phyloP scores from a whole-genome alignment of 2,888 invertebrate species.

The Lamellibrachia satsuma region DNA sequence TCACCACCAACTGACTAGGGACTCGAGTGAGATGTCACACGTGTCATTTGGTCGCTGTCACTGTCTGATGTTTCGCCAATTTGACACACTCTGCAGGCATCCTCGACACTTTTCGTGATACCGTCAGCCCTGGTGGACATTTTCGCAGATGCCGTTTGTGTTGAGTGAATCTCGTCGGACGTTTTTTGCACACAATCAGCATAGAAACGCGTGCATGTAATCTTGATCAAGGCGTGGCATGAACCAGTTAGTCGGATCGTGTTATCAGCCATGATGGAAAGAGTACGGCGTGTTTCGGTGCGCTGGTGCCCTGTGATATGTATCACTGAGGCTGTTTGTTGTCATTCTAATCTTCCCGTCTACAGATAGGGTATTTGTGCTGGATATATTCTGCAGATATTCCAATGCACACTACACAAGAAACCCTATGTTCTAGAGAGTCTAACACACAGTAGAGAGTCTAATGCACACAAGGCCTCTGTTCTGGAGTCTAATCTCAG shows the following conservation, averaged over 20 bases:
- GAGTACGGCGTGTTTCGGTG: neutral
- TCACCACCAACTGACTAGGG: neutral
- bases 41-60: neutral
- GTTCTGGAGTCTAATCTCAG: too few species aligned
- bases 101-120: neutral
- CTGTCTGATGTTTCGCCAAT: constrained; percentile 3
- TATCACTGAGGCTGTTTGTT: neutral
- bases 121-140: neutral
- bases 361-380: neutral
- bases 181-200: neutral
- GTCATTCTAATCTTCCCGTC: neutral
- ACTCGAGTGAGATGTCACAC: constrained; percentile 5
- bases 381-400: neutral
- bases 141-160: constrained; percentile 6
- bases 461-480: too few species aligned
- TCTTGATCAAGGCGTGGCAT: neutral
- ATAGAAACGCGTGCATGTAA: neutral
- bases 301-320: neutral
- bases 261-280: neutral
- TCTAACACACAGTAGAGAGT: neutral
- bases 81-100: neutral
- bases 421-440: neutral
- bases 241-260: neutral
- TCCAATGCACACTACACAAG: neutral
- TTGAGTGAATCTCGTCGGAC: neutral